Conservation (phyloP, 2,888 invertebrate genomes). For the Scelioninae gen. 2 region DNA sequence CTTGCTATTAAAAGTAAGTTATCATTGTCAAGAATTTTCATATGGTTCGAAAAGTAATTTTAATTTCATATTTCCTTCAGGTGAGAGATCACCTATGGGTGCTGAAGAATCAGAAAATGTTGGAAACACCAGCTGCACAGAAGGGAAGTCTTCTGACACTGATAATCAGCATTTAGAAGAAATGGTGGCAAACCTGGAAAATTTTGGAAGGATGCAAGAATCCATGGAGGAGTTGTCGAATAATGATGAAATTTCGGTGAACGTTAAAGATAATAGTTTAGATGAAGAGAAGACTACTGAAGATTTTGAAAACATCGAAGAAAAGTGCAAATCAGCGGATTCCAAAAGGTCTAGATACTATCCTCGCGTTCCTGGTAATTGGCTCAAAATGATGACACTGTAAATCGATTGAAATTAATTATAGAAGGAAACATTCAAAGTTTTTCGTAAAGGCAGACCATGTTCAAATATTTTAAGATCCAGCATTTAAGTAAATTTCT, state of each 20-base stretch:
- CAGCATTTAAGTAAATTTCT: too few species aligned
- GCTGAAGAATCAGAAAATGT: slow-evolving; percentile 13
- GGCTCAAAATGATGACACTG: too few species aligned
- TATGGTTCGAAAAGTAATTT: too few species aligned
- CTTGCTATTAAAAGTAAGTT: slow-evolving; percentile 63
- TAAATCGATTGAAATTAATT: too few species aligned
- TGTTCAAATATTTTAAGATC: too few species aligned
- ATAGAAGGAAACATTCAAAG: too few species aligned
- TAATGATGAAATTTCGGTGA: background rate
- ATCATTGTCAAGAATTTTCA: too few species aligned
- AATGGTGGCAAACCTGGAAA: slow-evolving; percentile 30
- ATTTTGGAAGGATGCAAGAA: slow-evolving; percentile 39
- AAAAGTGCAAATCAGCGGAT: background rate
- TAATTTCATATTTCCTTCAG: too few species aligned
- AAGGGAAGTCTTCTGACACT: slow-evolving; percentile 43
- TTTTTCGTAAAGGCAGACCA: too few species aligned
- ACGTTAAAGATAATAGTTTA: background rate
- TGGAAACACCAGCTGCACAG: slow-evolving; percentile 48
- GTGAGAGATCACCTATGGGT: slow-evolving; percentile 31
- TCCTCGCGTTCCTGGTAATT: slow-evolving; percentile 46
- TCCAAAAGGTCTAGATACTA: slow-evolving; percentile 9
- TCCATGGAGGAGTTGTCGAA: slow-evolving; percentile 29
- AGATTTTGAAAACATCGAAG: background rate
- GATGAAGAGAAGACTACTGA: slow-evolving; percentile 3
- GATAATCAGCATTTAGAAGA: slow-evolving; percentile 48